Conservation (phyloP, 2,113 vertebrate species). For the Tachysurus fulvidraco region DNA sequence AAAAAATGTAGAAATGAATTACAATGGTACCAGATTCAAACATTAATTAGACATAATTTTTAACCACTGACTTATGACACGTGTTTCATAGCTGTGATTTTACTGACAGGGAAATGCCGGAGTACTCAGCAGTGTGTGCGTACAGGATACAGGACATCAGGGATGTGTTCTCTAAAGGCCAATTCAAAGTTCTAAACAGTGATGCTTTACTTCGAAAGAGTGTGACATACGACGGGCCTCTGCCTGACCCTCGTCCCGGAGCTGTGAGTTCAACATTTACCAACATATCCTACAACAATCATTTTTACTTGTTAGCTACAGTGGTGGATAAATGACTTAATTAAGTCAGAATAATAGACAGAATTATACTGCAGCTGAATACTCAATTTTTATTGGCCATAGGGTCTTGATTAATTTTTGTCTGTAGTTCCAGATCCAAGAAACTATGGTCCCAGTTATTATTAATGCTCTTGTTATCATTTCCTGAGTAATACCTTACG, state of each 20-base stretch:
- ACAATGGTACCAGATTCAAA: too few relatives aligned
- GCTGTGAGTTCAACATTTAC: constrained; percentile 71
- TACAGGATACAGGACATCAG: constrained; percentile 67
- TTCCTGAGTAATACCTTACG: background rate
- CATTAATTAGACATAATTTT: too few relatives aligned
- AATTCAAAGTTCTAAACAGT: constrained; percentile 62
- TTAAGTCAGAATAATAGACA: too few relatives aligned
- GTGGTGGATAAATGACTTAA: too few relatives aligned
- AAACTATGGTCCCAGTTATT: too few relatives aligned
- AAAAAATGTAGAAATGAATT: background rate
- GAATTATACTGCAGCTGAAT: background rate
- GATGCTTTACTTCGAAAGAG: constrained; percentile 67
- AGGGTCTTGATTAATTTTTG: background rate
- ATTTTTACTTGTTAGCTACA: background rate
- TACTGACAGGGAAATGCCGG: constrained; percentile 65
- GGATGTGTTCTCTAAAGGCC: constrained; percentile 73
- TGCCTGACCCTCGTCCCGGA: constrained; percentile 77
- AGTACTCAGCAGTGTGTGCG: constrained; percentile 71
- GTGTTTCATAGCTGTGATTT: background rate
- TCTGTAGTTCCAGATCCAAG: too few relatives aligned
- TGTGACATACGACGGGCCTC: constrained; percentile 70
- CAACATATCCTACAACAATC: background rate
- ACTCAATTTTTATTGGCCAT: background rate
- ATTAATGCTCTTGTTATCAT: too few relatives aligned
- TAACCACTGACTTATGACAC: too few relatives aligned